These are phyloP conservation scores for Drosophila setosimentum DNA, from an alignment of 2,888 invertebrate species.

Conservation along the genomic window DNA sequence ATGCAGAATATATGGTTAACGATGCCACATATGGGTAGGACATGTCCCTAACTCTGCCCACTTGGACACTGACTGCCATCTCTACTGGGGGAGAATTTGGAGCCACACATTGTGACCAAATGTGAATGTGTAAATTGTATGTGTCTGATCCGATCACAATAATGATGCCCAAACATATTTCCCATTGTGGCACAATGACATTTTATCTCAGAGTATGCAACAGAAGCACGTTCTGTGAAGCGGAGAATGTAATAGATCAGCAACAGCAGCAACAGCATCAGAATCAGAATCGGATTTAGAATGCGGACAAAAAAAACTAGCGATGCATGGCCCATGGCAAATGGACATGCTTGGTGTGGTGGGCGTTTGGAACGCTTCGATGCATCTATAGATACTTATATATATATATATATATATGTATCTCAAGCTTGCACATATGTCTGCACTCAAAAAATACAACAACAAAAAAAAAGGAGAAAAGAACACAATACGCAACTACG, in stretches of 20 bases:
- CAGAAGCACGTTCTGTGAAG: constrained; percentile 81
- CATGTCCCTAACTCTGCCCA: constrained; percentile 3
- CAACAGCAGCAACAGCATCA: constrained; percentile 53
- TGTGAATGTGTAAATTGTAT: constrained; percentile 43
- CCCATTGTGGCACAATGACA: constrained; percentile 73
- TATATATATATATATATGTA: constrained; percentile 9
- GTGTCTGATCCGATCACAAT: constrained; percentile 68
- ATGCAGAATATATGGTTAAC: constrained; percentile 18
- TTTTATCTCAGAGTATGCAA: constrained; percentile 80
- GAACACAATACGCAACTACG: constrained; percentile 29
- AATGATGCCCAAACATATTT: constrained; percentile 28
- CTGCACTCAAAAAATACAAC: constrained; percentile 12
- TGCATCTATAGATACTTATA: constrained; percentile 53
- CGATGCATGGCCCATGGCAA: constrained; percentile 73
- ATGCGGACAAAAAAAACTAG: constrained; percentile 50
- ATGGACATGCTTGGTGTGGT: constrained; percentile 47
- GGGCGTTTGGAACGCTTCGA: constrained; percentile 46
- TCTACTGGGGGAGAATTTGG: not conserved
- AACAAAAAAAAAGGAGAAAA: not conserved
- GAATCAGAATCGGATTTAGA: constrained; percentile 59
- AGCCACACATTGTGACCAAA: constrained; percentile 48
- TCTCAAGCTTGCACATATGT: constrained; percentile 30
- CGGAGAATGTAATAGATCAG: constrained; percentile 78
- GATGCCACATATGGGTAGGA: constrained; percentile 26
- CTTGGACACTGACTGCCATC: constrained; percentile 12